These are phyloP conservation scores for Drosophila subquinaria DNA, from an alignment of 2,888 invertebrate genomes.

Conservation along the genomic window DNA sequence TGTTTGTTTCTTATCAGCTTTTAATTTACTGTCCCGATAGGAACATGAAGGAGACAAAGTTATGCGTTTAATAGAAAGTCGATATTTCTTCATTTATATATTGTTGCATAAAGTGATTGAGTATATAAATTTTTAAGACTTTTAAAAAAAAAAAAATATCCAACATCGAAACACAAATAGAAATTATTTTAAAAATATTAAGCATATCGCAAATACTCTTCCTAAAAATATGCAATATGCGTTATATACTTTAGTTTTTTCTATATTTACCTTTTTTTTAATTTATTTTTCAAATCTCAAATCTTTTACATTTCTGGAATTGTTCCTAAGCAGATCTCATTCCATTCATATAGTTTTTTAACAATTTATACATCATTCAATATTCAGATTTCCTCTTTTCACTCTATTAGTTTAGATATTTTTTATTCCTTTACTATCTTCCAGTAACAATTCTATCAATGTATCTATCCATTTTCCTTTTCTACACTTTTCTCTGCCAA, in stretches of 20 bases:
- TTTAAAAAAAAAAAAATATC: no score
- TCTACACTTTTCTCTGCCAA: neutral
- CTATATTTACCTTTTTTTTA: neutral
- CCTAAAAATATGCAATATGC: no score
- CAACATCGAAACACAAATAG: no score
- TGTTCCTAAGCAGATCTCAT: neutral
- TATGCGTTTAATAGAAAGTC: conserved; percentile 2
- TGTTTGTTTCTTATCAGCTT: conserved; percentile 6
- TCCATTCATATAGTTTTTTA: no score
- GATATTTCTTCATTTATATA: conserved; percentile 2
- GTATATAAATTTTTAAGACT: no score
- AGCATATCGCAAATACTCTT: no score
- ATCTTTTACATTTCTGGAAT: neutral
- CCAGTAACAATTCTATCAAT: neutral
- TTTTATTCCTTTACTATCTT: neutral
- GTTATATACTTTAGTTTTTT: no score
- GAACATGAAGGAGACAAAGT: neutral
- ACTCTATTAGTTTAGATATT: no score
- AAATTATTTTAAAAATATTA: no score
- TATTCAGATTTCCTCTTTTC: neutral
- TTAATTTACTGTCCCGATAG: conserved; percentile 13
- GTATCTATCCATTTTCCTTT: neutral
- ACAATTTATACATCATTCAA: no score
- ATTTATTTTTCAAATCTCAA: neutral
- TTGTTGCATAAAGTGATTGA: no score